Evolutionary conservation across 2,797 vertebrate genomes (phyloP).

Genomic region (Tokudaia muenninki): DNA sequence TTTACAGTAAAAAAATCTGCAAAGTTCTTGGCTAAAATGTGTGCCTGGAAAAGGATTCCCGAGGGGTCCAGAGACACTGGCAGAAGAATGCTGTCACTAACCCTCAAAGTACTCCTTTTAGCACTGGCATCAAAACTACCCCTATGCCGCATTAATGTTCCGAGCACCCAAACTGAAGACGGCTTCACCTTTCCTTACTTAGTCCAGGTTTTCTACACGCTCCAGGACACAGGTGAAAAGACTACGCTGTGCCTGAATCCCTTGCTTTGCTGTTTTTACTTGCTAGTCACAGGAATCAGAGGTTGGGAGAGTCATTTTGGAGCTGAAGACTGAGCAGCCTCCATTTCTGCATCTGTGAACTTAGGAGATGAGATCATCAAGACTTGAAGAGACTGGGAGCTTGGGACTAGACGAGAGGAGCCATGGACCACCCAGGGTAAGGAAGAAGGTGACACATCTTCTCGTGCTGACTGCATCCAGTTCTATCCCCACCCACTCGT

Average conservation of each 20-base stretch:
- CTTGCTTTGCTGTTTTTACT: not conserved
- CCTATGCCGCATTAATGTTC: not conserved
- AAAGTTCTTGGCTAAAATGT: not conserved
- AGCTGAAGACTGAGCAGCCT: not conserved
- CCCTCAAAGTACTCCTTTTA: not conserved
- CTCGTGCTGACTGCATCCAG: not conserved
- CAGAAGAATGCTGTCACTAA: too few species aligned
- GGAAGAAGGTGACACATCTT: not conserved
- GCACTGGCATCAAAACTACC: not conserved
- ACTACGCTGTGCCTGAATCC: fast-evolving
- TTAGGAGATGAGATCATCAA: not conserved
- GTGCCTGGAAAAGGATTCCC: not conserved
- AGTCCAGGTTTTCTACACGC: not conserved
- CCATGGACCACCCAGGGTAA: fast-evolving
- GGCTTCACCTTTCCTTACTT: not conserved
- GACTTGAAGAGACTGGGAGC: not conserved
- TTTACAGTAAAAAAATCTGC: not conserved
- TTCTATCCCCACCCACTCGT: not conserved
- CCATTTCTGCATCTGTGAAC: not conserved
- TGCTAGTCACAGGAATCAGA: not conserved
- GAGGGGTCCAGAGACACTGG: not conserved
- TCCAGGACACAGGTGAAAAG: not conserved
- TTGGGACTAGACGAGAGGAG: not conserved
- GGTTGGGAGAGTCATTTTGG: not conserved
- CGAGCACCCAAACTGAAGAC: not conserved